Conservation (phyloP, 2,888 invertebrate species). For the Polymixis lichenea region DNA sequence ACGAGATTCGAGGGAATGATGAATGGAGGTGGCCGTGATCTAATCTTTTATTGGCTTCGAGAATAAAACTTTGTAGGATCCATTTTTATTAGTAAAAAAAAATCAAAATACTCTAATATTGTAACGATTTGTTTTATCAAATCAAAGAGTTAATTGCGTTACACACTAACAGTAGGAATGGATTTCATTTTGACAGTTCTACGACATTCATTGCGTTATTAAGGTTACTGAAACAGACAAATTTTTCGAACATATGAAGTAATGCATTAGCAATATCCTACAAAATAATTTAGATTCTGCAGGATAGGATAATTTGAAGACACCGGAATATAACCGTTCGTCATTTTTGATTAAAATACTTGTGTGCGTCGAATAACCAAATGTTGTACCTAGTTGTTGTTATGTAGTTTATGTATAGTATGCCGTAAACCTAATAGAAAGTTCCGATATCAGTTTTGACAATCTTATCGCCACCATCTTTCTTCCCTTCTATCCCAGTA, state of each 20-base stretch:
- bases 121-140: neutral
- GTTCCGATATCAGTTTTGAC: neutral
- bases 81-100: neutral
- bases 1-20: slow-evolving; percentile 32
- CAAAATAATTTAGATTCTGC: too few relatives aligned
- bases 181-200: too few relatives aligned
- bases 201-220: too few relatives aligned
- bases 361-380: neutral
- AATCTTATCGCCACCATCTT: neutral
- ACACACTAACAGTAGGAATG: too few relatives aligned
- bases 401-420: neutral
- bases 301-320: neutral
- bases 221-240: too few relatives aligned
- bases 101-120: neutral
- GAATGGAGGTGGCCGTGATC: slow-evolving; percentile 15
- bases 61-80: neutral
- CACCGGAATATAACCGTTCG: neutral
- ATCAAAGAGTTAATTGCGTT: too few relatives aligned
- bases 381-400: too few relatives aligned
- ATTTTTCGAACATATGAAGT: too few relatives aligned
- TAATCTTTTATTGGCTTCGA: slow-evolving; percentile 22
- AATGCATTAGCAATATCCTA: too few relatives aligned
- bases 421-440: neutral
- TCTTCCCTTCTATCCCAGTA: neutral
- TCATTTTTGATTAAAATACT: neutral